Percentiles rank a stretch among this genome's conserved stretches.
Evolutionary conservation across 1,140 invertebrate genomes (phyloP).

Genomic region (Zaprionus africanus): DNA sequence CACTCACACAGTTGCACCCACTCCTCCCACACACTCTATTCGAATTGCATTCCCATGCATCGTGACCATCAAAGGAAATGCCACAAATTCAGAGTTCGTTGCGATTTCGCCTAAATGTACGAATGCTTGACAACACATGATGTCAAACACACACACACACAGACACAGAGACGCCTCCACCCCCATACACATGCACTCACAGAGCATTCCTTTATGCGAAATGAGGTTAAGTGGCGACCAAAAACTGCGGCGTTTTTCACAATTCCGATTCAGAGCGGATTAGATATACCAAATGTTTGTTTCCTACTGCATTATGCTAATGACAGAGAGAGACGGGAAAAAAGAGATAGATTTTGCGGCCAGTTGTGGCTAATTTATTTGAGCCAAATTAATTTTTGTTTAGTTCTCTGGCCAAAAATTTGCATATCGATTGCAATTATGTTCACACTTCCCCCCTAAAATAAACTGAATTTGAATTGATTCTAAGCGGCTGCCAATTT

Average conservation of each 20-base stretch:
- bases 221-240: slow-evolving; percentile 5
- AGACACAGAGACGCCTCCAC: background rate
- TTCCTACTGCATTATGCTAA: background rate
- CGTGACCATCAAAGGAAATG: background rate
- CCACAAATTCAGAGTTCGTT: slow-evolving; percentile 1
- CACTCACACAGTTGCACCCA: background rate
- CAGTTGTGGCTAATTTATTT: background rate
- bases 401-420: background rate
- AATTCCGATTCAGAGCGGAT: background rate
- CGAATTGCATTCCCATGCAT: background rate
- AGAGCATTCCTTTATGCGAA: background rate
- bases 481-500: background rate
- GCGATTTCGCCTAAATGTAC: background rate
- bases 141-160: background rate
- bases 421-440: background rate
- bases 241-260: background rate
- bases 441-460: background rate
- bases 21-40: background rate
- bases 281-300: background rate
- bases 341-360: background rate
- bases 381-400: background rate
- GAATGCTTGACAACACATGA: background rate
- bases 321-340: background rate
- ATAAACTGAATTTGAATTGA: background rate
- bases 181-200: background rate